A percentile compares a stretch with the other conserved stretches of the same genome.
Evolutionary conservation across 2,113 vertebrate species (phyloP).

Genomic region (Apodemus speciosus): DNA sequence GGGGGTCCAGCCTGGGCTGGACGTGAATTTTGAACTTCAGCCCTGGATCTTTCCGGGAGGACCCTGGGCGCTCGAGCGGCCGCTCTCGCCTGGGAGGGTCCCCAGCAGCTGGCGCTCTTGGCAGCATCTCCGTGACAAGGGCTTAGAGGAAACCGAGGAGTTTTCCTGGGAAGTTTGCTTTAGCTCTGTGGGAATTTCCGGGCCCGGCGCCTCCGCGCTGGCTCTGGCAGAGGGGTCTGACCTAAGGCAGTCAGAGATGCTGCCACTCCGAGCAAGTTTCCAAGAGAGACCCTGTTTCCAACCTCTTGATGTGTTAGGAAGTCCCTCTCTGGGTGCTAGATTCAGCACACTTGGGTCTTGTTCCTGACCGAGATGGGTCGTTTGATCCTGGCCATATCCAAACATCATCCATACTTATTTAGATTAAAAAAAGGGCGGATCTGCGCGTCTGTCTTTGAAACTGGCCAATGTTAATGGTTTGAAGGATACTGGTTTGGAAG

Average conservation of each 20-base stretch:
- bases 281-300: background rate
- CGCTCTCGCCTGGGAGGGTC: constrained; percentile 57
- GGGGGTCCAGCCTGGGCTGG: constrained; percentile 46
- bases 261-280: background rate
- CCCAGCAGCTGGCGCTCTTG: constrained; percentile 71
- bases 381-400: background rate
- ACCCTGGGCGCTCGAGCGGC: constrained; percentile 34
- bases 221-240: constrained; percentile 38
- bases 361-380: background rate
- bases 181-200: constrained; percentile 80
- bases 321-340: background rate
- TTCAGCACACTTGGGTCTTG: background rate
- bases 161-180: constrained; percentile 81
- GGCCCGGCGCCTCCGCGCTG: constrained; percentile 55
- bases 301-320: background rate
- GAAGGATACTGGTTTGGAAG: background rate
- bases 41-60: constrained; percentile 65
- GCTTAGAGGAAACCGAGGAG: constrained; percentile 71
- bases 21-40: constrained; percentile 75
- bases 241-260: background rate
- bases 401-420: background rate
- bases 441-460: background rate
- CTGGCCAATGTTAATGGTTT: background rate
- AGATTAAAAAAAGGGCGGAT: background rate
- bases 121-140: constrained; percentile 62